These are phyloP conservation scores for Tenebrio molitor DNA, from an alignment of 1,140 invertebrate genomes.

Conservation along the genomic window DNA sequence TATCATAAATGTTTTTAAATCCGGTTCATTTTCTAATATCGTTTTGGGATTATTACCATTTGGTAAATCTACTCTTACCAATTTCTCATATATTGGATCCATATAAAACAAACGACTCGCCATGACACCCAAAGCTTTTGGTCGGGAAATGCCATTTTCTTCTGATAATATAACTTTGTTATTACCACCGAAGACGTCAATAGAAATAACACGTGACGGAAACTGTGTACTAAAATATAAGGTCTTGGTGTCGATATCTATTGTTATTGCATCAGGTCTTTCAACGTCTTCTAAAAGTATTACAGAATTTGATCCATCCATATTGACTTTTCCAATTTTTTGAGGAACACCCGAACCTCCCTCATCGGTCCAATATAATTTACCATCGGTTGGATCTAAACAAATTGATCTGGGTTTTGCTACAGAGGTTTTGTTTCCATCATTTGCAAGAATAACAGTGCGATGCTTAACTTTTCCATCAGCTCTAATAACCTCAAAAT, in stretches of 20 bases:
- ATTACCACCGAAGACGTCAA: conserved; percentile 83
- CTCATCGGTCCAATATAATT: conserved; percentile 96
- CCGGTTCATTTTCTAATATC: conserved; percentile 88
- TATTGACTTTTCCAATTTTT: conserved; percentile 93
- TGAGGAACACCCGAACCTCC: conserved; percentile 91
- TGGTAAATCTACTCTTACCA: conserved; percentile 89
- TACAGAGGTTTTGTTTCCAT: conserved; percentile 88
- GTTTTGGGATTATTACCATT: conserved; percentile 82
- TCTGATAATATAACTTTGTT: conserved; percentile 78
- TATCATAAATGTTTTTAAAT: conserved; percentile 90
- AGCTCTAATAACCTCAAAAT: conserved; percentile 92
- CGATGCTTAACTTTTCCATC: conserved; percentile 88
- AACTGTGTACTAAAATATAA: conserved; percentile 89
- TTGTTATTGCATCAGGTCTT: conserved; percentile 85
- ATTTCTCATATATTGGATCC: conserved; percentile 91
- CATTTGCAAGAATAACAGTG: conserved; percentile 91
- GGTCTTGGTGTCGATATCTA: conserved; percentile 87
- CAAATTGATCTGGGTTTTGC: conserved; percentile 89
- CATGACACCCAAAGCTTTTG: conserved; percentile 87
- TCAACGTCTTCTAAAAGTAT: conserved; percentile 77
- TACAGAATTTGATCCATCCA: conserved; percentile 89
- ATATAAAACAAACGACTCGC: conserved; percentile 89
- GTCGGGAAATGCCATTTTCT: conserved; percentile 78
- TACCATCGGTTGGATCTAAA: conserved; percentile 91
- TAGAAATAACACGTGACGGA: conserved; percentile 79